Conservation (phyloP, 2,113 vertebrate species). For the Cisticola juncidis region DNA sequence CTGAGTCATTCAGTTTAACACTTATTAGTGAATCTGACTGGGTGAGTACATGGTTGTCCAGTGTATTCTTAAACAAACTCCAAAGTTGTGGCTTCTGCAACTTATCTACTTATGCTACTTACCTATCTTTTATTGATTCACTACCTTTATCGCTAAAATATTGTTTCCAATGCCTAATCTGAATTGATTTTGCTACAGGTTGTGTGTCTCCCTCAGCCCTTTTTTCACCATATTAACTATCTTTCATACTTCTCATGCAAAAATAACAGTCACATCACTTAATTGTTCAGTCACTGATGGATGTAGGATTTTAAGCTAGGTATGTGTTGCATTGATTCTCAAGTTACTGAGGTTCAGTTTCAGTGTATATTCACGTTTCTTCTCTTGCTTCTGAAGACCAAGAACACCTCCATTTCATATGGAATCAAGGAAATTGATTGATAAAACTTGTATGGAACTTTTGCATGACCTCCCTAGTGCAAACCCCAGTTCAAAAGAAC, state of each 20-base stretch:
- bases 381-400: not conserved
- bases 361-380: not conserved
- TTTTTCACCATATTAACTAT: not conserved
- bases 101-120: not conserved
- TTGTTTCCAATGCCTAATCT: not conserved
- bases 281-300: not conserved
- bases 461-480: not conserved
- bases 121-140: not conserved
- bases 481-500: not conserved
- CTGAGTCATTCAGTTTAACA: not conserved
- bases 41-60: not conserved
- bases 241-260: not conserved
- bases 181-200: not conserved
- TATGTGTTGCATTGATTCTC: not conserved
- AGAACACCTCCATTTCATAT: not conserved
- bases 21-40: not conserved
- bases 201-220: not conserved
- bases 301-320: not conserved
- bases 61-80: not conserved
- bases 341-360: not conserved
- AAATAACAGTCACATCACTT: not conserved
- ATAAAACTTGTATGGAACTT: not conserved
- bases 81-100: not conserved
- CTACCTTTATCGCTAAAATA: not conserved
- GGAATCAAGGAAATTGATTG: not conserved